Conservation (phyloP, 2,113 vertebrate species). For the Nipponia nippon region DNA sequence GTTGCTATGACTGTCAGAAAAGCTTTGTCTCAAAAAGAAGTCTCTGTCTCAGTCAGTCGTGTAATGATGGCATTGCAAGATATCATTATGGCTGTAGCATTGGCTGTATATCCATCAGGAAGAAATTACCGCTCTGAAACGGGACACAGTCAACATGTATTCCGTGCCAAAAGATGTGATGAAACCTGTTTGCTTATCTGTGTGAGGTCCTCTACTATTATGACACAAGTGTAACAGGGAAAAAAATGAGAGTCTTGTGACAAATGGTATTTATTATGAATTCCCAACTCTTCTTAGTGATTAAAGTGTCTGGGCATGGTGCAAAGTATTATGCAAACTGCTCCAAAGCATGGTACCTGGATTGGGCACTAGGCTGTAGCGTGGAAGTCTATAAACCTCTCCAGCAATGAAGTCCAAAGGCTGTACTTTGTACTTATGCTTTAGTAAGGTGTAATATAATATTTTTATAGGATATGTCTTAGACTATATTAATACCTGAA, state of each 20-base stretch:
- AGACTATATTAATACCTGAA: not conserved
- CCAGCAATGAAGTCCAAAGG: not conserved
- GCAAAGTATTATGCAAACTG: not conserved
- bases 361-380: not conserved
- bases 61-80: not conserved
- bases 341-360: not conserved
- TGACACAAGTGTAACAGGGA: fast-evolving
- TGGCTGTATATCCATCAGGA: not conserved
- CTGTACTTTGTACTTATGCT: not conserved
- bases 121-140: not conserved
- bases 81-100: not conserved
- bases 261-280: not conserved
- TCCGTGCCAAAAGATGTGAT: not conserved
- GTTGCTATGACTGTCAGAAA: not conserved
- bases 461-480: not conserved
- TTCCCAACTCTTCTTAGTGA: not conserved
- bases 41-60: not conserved
- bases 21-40: not conserved
- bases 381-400: not conserved
- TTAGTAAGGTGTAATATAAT: not conserved
- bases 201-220: not conserved
- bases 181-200: not conserved
- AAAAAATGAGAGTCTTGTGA: not conserved
- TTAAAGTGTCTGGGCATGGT: not conserved
- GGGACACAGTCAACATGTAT: not conserved